Evolutionary conservation across 2,888 invertebrate species (phyloP), one percentile per base, ranked within the genome.

Genomic region (Brachypalpus laphriformis): DNA sequence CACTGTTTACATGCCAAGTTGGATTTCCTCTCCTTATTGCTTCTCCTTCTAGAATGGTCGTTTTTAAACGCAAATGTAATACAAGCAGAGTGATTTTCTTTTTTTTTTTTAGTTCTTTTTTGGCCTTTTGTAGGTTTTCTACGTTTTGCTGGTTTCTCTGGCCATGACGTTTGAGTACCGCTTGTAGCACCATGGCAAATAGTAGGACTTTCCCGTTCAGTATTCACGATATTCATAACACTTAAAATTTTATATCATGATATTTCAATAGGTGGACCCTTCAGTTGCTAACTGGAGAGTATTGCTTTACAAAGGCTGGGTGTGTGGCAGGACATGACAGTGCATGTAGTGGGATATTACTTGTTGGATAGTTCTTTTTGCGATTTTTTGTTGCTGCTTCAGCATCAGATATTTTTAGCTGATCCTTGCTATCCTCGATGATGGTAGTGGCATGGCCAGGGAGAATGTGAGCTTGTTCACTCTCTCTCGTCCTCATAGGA

Each of bases 211-310:
- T 65, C 28, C 54, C 66, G 66, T 49, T 57, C 54, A 16, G 57
- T 59, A 75, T 78, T 74, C 75, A 70, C 70, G 61, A 81, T 85
- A 85, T 85, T 85, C 85, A 85, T 85, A 85, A 81, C 81, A 85
- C 85, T 85, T 85, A 76, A 85, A 81, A 75, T 81, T 80, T 75
- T 85, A 81, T 80, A 85, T 75, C 61, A 75, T 81, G 81, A 85
- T 85, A 76, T 81, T 76, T 85, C 85, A 85, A 81, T 85, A 85
- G 81, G 66, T 71, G 70, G 76, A 81, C 71, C 83, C 85, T 85
- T 85, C 75, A 85, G 71, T 16, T 81, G 59, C 85, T 75, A 66
- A 37, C 66, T 66, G 40, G 56, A 80, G 83, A 75, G 80, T 83
- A 74, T 74, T 78, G 70, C 80, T 80, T 75, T 83, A 47, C 74